Conservation (phyloP, 2,888 invertebrate species). For the Serripes groenlandicus region DNA sequence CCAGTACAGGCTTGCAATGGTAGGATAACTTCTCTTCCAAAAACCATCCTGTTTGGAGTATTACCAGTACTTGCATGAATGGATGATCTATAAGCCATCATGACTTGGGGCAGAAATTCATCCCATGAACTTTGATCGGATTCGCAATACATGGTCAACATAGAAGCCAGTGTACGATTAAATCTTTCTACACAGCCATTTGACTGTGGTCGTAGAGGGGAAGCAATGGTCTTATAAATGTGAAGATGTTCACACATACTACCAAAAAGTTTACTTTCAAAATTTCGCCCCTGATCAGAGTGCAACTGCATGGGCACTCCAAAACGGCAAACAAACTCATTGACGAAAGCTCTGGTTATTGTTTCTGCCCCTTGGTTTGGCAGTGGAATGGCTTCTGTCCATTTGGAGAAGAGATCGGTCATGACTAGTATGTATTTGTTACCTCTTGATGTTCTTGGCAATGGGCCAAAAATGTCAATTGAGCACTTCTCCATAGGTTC, state of each 20-base stretch:
- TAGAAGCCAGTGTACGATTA: slow-evolving; percentile 67
- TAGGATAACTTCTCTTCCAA: slow-evolving; percentile 55
- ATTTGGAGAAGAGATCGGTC: slow-evolving; percentile 37
- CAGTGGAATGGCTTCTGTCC: slow-evolving; percentile 49
- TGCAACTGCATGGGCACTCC: slow-evolving; percentile 58
- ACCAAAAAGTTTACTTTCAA: slow-evolving; percentile 43
- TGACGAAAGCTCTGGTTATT: slow-evolving; percentile 55
- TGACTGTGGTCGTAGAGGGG: slow-evolving; percentile 35
- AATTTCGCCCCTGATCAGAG: slow-evolving; percentile 59
- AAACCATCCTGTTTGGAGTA: slow-evolving; percentile 59
- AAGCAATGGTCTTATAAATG: slow-evolving; percentile 54
- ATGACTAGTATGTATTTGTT: slow-evolving; percentile 61
- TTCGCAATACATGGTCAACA: slow-evolving; percentile 70
- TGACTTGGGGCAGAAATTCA: slow-evolving; percentile 60
- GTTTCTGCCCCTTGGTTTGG: slow-evolving; percentile 48
- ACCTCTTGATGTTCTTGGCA: slow-evolving; percentile 34
- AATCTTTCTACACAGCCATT: slow-evolving; percentile 76
- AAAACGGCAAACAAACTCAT: slow-evolving; percentile 49
- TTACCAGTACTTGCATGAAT: slow-evolving; percentile 59
- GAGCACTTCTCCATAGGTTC: slow-evolving; percentile 64
- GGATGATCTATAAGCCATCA: slow-evolving; percentile 70
- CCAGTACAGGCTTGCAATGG: slow-evolving; percentile 48
- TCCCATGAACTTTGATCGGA: slow-evolving; percentile 75
- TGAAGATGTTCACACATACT: slow-evolving; percentile 47
- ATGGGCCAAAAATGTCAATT: slow-evolving; percentile 59